Evolutionary conservation across 2,113 vertebrate genomes (phyloP).

Genomic region (Phaetusa simplex): DNA sequence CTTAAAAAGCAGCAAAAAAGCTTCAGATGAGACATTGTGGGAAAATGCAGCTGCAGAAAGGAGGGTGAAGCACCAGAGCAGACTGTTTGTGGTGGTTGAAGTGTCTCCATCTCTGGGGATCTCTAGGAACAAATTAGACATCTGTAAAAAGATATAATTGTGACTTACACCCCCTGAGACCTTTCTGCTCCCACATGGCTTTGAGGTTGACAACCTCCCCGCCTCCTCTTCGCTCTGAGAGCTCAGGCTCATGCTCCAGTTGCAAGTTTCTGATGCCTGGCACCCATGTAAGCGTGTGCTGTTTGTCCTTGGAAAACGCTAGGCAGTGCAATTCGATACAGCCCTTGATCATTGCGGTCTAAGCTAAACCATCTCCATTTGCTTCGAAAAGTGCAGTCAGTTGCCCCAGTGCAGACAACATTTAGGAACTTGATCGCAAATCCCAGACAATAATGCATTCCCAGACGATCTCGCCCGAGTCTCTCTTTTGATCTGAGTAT

Average conservation of each 20-base stretch:
- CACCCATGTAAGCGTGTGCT: neutral
- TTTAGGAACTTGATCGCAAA: neutral
- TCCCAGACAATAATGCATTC: neutral
- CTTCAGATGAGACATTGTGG: neutral
- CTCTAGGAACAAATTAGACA: neutral
- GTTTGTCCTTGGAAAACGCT: conserved; percentile 2
- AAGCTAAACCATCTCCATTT: neutral
- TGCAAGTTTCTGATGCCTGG: neutral
- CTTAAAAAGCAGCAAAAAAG: neutral
- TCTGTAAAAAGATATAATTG: neutral
- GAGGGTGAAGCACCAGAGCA: neutral
- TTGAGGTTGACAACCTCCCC: neutral
- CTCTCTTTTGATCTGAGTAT: neutral
- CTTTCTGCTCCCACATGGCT: neutral
- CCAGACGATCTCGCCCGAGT: accelerated
- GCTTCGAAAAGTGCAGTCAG: neutral
- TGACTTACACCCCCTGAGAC: neutral
- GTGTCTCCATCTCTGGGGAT: neutral
- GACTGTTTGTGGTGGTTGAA: neutral
- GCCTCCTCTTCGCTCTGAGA: neutral
- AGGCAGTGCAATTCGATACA: neutral
- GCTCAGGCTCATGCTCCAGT: neutral
- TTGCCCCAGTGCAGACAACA: accelerated
- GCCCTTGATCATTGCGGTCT: neutral
- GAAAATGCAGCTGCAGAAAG: neutral